These are phyloP conservation scores for Sinopyrophorus schimmeli DNA, from an alignment of 2,888 invertebrate species.

Conservation along the genomic window DNA sequence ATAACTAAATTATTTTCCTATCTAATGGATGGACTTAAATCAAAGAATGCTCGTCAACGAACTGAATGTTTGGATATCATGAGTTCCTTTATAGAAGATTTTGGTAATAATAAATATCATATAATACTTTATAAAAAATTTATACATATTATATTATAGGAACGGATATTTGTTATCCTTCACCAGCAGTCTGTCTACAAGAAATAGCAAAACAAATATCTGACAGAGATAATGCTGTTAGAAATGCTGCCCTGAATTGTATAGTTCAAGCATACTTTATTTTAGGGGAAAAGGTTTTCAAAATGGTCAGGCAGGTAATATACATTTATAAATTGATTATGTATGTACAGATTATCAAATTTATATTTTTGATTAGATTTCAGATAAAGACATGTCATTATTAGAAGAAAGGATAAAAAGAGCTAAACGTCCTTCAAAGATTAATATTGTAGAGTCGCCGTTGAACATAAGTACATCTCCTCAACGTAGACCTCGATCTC, in stretches of 20 bases:
- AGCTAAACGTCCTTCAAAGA: slow-evolving; percentile 66
- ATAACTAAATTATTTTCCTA: slow-evolving; percentile 87
- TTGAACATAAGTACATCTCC: slow-evolving; percentile 3
- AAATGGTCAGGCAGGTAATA: slow-evolving; percentile 84
- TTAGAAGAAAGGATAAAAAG: slow-evolving; percentile 96
- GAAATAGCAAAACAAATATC: slow-evolving; percentile 94
- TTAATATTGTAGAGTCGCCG: slow-evolving; percentile 32
- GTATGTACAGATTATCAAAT: not conserved
- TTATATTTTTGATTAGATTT: slow-evolving; percentile 61
- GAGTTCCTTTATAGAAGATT: slow-evolving; percentile 80
- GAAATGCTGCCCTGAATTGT: slow-evolving; percentile 94
- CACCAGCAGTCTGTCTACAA: slow-evolving; percentile 77
- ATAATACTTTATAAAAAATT: not conserved
- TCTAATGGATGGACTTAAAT: slow-evolving; percentile 93
- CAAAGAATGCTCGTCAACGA: slow-evolving; percentile 95
- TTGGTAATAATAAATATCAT: slow-evolving; percentile 59
- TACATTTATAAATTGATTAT: not conserved
- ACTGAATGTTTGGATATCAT: slow-evolving; percentile 96
- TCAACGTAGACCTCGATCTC: slow-evolving; percentile 11
- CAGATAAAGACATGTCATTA: slow-evolving; percentile 92
- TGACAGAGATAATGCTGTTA: slow-evolving; percentile 93
- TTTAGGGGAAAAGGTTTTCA: slow-evolving; percentile 89
- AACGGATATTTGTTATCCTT: slow-evolving; percentile 79
- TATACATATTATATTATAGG: slow-evolving; percentile 36
- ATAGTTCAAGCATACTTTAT: slow-evolving; percentile 88